These are phyloP conservation scores for Zootoca vivipara DNA, from an alignment of 2,113 vertebrate species.

Conservation along the genomic window DNA sequence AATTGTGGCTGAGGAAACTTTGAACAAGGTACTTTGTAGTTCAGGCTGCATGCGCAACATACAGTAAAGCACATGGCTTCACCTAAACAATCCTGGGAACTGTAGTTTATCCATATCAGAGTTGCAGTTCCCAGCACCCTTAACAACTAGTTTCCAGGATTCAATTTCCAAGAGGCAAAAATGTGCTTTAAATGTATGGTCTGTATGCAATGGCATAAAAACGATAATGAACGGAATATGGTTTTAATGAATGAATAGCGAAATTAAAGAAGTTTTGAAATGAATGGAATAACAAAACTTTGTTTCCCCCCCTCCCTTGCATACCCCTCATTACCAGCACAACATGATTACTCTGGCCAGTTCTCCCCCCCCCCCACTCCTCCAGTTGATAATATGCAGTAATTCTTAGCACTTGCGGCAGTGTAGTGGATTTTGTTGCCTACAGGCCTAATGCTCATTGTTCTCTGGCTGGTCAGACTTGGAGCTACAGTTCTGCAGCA, in stretches of 20 bases:
- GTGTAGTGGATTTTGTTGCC: not conserved
- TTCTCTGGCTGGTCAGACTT: not conserved
- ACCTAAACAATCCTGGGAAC: no score
- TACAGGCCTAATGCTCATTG: not conserved
- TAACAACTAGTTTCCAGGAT: no score
- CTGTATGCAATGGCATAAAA: not conserved
- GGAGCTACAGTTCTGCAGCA: not conserved
- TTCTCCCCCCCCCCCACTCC: not conserved
- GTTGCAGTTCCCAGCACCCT: no score
- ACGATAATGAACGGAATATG: not conserved
- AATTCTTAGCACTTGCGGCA: not conserved
- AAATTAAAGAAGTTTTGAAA: not conserved
- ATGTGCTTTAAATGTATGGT: no score
- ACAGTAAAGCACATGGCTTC: no score
- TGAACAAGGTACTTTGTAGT: no score
- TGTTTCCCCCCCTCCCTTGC: no score
- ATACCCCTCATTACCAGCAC: not conserved
- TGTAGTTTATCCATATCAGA: no score
- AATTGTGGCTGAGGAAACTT: no score
- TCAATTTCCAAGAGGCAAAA: no score
- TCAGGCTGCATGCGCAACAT: no score
- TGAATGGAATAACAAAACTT: not conserved
- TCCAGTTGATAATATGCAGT: not conserved
- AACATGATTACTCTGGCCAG: not conserved
- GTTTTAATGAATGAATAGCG: not conserved